Evolutionary conservation across 2,797 vertebrate species (phyloP).

Genomic region (Myotis myotis): DNA sequence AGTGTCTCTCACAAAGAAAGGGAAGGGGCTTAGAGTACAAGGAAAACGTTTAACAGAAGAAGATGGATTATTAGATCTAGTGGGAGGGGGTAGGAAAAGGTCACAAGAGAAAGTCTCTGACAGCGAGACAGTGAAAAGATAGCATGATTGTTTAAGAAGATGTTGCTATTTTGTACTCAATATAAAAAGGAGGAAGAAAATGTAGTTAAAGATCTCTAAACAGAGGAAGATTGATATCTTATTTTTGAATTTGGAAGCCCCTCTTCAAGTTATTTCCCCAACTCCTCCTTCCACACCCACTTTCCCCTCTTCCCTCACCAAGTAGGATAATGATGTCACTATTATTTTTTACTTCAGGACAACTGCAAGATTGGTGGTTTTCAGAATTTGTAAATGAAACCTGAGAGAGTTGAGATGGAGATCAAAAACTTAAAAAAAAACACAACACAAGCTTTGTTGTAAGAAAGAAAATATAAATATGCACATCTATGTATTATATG

Average conservation of each 20-base stretch:
- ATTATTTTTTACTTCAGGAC: not conserved
- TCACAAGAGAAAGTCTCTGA: not conserved
- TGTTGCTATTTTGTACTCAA: not conserved
- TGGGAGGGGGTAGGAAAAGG: not conserved
- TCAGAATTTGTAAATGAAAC: not conserved
- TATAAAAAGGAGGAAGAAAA: not conserved
- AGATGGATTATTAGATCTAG: not conserved
- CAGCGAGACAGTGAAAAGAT: not conserved
- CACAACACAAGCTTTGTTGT: not conserved
- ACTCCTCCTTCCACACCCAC: rapidly evolving
- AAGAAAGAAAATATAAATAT: not conserved
- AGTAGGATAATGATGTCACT: not conserved
- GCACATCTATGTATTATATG: not conserved
- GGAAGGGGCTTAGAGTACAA: not conserved
- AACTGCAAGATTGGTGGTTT: not conserved
- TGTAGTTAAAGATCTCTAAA: not conserved
- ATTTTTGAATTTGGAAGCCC: not conserved
- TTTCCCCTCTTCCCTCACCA: not conserved
- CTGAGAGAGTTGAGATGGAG: not conserved
- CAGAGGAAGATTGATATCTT: not conserved
- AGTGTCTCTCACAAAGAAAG: not conserved
- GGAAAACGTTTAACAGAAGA: not conserved
- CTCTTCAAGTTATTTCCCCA: not conserved
- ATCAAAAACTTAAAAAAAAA: not conserved
- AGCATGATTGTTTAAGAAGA: not conserved